Evolutionary conservation across 2,113 vertebrate species (phyloP), one percentile per base, ranked within the genome.

Genomic region (Rafetus swinhoei): DNA sequence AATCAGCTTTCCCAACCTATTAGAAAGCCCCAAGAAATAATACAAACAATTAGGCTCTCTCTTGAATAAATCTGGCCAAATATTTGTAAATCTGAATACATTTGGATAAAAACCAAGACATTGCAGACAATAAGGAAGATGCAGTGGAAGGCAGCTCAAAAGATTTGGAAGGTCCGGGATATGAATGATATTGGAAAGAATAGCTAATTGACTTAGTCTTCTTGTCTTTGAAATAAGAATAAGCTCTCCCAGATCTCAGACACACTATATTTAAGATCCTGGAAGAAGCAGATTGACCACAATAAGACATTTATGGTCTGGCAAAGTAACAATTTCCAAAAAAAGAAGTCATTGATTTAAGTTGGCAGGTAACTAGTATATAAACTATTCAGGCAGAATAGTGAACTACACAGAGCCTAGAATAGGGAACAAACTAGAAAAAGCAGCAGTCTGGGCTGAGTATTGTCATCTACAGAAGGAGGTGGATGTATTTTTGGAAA

Each of bases 111-210:
- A 89, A 50, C 19, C 22, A 89, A 57, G 35, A 81, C 82, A 90
- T 54, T 84, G 35, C 57, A 79, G 86, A 83, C n/a, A 69, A 86
- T 82, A 45, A 3, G 5, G 57, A 77, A 94, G 53, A n/a, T 80
- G 50, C 18, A 80, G 21, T 35, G 85, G 74, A 54, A 93, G 25
- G 59, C 2, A 29, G 52, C 39, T 52, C 19, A n/a, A 94, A n/a
- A 18, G 13, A 85, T 25, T n/a, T 77, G 4, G 21, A 87, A 60
- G 79, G 93, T 89, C 76, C 72, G 35, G 56, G 45, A 52, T 85
- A 60, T 91, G 84, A 90, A 91, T 95, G 80, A 90, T 85, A 84
- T 96, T 72, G 27, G 52, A 90, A 84, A 92, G 82, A 93, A 92
- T 90, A 95, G 54, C 53, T 53, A 65, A 32, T 87, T 84, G 86